These are phyloP conservation scores for Syngnathus scovelli DNA, from an alignment of 2,113 vertebrate genomes.

Conservation along the genomic window DNA sequence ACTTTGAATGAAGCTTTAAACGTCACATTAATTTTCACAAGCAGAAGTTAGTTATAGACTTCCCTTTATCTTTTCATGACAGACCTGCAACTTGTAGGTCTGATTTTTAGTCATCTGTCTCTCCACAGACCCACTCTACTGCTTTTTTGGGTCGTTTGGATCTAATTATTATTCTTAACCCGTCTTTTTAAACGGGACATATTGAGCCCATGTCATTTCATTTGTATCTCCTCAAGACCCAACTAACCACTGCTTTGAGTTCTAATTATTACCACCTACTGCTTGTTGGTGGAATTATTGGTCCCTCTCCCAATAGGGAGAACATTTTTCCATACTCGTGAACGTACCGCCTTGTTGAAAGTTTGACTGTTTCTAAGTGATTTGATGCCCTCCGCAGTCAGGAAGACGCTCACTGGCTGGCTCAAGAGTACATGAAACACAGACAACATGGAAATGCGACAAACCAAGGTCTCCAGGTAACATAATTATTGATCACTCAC, in stretches of 20 bases:
- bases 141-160: not conserved
- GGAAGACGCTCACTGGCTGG: slow-evolving; percentile 74
- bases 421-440: slow-evolving; percentile 72
- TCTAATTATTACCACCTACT: not conserved
- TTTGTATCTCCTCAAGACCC: not conserved
- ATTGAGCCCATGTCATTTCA: not conserved
- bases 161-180: no score
- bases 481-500: not conserved
- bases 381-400: slow-evolving; percentile 58
- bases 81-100: no score
- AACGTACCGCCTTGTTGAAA: not conserved
- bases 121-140: not conserved
- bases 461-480: slow-evolving; percentile 74
- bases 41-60: no score
- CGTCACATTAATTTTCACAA: not conserved
- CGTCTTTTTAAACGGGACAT: not conserved
- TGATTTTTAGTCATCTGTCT: not conserved
- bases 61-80: no score
- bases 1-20: not conserved
- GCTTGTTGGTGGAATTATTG: not conserved
- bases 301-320: not conserved
- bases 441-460: slow-evolving; percentile 43
- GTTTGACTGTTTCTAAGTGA: not conserved
- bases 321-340: not conserved
- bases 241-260: not conserved